phyloP scores from a whole-genome alignment of 2,888 invertebrate species.

The Plebejus melissa region DNA sequence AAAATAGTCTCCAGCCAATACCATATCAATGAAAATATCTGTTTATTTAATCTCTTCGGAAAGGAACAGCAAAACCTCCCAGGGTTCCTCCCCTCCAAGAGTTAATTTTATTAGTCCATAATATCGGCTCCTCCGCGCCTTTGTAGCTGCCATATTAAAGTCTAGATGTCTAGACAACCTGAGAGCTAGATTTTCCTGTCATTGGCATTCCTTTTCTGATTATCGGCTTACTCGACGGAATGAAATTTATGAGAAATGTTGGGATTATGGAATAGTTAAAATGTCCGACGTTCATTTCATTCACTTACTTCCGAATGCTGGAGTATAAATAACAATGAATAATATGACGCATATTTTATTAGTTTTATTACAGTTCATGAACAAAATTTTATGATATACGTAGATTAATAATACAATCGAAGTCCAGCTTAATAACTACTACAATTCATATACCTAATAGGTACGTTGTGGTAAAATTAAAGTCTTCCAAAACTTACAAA shows the following conservation, averaged over 20 bases:
- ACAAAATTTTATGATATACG: neutral
- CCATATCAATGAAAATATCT: neutral
- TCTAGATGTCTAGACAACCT: slow-evolving; percentile 55
- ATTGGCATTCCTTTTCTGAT: slow-evolving; percentile 42
- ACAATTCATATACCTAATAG: too few relatives aligned
- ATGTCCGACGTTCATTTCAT: slow-evolving; percentile 4
- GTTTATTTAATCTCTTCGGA: neutral
- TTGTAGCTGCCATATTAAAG: slow-evolving; percentile 49
- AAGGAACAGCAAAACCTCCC: neutral
- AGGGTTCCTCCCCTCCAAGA: too few relatives aligned
- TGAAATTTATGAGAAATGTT: slow-evolving; percentile 19
- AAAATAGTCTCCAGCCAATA: too few relatives aligned
- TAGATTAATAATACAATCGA: too few relatives aligned
- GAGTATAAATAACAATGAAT: neutral
- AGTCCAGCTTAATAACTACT: too few relatives aligned
- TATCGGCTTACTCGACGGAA: slow-evolving; percentile 30
- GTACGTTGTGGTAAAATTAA: too few relatives aligned
- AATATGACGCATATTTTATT: neutral
- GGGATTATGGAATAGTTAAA: neutral
- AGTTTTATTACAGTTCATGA: neutral
- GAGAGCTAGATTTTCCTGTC: slow-evolving; percentile 43
- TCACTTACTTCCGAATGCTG: neutral
- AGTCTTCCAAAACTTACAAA: too few relatives aligned
- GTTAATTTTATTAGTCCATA: slow-evolving; percentile 45
- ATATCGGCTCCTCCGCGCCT: slow-evolving; percentile 42